Base-by-base conservation (phyloP, 2,888 invertebrate genomes). In the Drosophila paramelanica region DNA sequence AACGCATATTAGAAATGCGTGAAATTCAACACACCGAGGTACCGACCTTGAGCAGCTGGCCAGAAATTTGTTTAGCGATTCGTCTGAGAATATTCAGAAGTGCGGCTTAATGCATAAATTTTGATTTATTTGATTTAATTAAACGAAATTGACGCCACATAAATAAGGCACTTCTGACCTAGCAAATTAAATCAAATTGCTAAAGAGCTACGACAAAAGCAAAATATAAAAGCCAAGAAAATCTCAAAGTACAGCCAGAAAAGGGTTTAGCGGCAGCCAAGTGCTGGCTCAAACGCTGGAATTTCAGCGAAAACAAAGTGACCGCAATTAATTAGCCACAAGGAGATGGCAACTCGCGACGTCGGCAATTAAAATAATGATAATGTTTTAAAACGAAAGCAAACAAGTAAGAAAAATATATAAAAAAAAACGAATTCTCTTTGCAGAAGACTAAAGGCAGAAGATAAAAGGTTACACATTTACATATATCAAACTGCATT, bases 291-390 rank as follows among this genome's bases (percentile, higher is more conserved):
- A 77, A 80, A 66, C 80, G 69, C 60, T 67, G 68, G 60, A 74
- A 83, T 68, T 73, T 71, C 41, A 56, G 42, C 67, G 69, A 43
- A 61, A 67, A 72, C 56, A 78, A 79, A 86, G 69, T 77, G 89
- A 89, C 89, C 86, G 87, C 89, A 86, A 86, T 86, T 86, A 86
- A 86, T 86, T 87, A 89, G 68, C 64, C 75, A 67, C 84, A 84
- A 79, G 79, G 55, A 79, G 59, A 70, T 53, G 73, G 41, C 55
- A 55, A 39, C 57, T 67, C n/a, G 73, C 73, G 47, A 67, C 55
- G 46, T 55, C 45, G 64, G 67, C 80, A 64, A 82, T 86, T 67
- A 74, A 86, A 86, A 77, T 86, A 82, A 73, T 73, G 65, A 68
- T 77, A 81, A 80, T 59, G 43, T 61, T 36, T 41, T 39, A n/a